These are phyloP conservation scores for Bos indicus DNA, from an alignment of 2,113 vertebrate species.

Conservation along the genomic window DNA sequence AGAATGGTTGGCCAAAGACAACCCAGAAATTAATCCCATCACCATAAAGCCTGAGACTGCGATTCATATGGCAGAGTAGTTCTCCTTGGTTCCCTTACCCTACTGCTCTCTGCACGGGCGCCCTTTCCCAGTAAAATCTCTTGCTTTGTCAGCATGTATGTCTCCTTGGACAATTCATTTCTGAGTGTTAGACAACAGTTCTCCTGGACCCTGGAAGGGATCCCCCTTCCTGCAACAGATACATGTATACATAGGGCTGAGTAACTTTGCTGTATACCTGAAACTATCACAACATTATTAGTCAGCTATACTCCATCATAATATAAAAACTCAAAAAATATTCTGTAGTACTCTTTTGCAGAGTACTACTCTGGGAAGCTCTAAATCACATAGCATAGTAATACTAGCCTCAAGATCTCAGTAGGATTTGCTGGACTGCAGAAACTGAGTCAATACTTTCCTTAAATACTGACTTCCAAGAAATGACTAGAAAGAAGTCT, in stretches of 20 bases:
- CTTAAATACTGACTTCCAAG: neutral
- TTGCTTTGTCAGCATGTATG: neutral
- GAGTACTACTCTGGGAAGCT: neutral
- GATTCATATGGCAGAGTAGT: neutral
- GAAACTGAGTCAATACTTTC: neutral
- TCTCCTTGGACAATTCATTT: neutral
- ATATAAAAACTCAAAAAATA: neutral
- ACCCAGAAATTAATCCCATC: neutral
- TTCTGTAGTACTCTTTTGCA: neutral
- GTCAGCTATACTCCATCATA: neutral
- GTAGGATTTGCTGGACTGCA: neutral
- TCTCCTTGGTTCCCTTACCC: neutral
- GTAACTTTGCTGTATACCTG: neutral
- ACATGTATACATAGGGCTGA: neutral
- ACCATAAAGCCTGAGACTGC: neutral
- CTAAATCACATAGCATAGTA: neutral
- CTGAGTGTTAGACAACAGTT: neutral
- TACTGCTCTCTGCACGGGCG: neutral
- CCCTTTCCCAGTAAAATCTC: neutral
- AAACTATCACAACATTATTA: neutral
- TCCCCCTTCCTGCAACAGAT: neutral
- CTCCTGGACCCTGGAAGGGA: neutral
- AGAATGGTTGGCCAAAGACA: neutral
- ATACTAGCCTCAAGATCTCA: neutral
- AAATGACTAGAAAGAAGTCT: neutral